Conservation (phyloP, 2,113 vertebrate species). For the Mesembrinibis cayennensis region DNA sequence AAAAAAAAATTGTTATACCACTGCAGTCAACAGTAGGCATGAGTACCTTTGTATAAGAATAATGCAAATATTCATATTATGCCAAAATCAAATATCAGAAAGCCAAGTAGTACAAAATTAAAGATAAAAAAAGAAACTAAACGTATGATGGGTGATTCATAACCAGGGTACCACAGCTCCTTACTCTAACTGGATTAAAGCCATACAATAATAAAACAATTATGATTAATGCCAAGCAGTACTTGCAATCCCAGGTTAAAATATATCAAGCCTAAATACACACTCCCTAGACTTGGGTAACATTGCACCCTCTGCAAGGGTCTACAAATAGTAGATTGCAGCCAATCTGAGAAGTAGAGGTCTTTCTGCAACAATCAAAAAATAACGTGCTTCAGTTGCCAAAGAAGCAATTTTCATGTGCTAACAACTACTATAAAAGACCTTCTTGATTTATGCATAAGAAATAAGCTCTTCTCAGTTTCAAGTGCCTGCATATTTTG, state of each 20-base stretch:
- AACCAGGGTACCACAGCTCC: neutral
- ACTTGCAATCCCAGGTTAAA: neutral
- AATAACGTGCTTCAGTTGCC: neutral
- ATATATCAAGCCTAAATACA: neutral
- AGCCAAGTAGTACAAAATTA: neutral
- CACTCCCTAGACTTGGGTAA: neutral
- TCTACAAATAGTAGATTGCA: neutral
- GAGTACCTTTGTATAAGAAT: neutral
- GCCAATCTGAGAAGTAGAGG: neutral
- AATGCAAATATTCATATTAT: neutral
- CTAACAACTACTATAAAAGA: neutral
- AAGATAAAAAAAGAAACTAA: neutral
- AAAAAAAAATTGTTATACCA: neutral
- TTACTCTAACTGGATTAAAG: neutral
- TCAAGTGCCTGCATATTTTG: neutral
- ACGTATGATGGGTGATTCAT: neutral
- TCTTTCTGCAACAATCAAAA: neutral
- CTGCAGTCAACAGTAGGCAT: neutral
- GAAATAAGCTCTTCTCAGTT: neutral
- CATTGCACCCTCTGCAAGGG: neutral
- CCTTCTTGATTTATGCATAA: neutral
- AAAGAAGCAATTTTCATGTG: neutral
- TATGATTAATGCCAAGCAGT: neutral
- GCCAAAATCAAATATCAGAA: neutral
- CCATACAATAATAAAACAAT: neutral